Evolutionary conservation across 1,140 invertebrate species (phyloP).

Genomic region (Tetramorium alpestre): DNA sequence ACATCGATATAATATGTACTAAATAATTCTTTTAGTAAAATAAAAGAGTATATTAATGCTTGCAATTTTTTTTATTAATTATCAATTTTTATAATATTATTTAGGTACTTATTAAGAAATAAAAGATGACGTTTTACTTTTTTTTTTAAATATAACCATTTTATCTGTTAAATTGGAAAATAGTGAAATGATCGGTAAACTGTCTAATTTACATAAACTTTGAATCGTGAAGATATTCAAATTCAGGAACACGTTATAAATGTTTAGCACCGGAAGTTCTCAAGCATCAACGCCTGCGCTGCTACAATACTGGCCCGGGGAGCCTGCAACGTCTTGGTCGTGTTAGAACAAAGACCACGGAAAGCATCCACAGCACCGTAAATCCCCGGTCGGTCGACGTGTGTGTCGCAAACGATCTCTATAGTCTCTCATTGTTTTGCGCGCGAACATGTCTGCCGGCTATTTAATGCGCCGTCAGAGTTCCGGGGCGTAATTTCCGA

Average conservation of each 20-base stretch:
- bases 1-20: neutral
- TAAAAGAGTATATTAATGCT: neutral
- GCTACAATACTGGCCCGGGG: constrained; percentile 30
- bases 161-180: neutral
- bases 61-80: neutral
- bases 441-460: constrained; percentile 59
- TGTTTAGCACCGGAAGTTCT: constrained; percentile 34
- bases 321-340: constrained; percentile 40
- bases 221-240: constrained; percentile 7
- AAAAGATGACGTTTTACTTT: neutral
- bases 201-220: constrained; percentile 4
- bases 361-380: constrained; percentile 40
- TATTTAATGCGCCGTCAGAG: constrained; percentile 60
- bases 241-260: constrained; percentile 38
- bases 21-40: neutral
- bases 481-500: constrained; percentile 54
- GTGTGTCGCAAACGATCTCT: constrained; percentile 59
- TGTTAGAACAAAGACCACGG: constrained; percentile 58
- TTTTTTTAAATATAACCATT: neutral
- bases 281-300: neutral
- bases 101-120: neutral
- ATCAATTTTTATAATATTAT: neutral
- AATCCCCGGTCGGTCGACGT: constrained; percentile 54
- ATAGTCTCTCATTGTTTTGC: constrained; percentile 66
- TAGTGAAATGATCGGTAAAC: neutral